Conservation (phyloP, 2,113 vertebrate species). For the Rattus norvegicus region DNA sequence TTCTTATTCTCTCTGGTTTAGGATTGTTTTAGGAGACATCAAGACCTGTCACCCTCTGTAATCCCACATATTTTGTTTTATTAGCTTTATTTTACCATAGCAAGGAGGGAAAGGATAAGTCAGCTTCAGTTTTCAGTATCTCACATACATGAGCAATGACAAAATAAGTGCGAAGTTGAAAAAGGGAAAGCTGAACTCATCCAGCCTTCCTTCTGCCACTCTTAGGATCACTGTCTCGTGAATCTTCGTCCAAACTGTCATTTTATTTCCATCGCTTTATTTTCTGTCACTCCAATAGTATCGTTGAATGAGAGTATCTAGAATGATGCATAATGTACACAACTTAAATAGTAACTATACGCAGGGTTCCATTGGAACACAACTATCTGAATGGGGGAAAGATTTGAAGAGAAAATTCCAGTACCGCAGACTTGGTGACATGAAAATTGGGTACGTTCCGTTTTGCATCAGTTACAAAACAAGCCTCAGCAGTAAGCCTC, state of each 20-base stretch:
- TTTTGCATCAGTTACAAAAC: conserved; percentile 70
- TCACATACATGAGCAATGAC: conserved; percentile 42
- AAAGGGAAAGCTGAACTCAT: conserved; percentile 42
- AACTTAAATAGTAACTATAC: conserved; percentile 42
- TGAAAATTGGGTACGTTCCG: conserved; percentile 71
- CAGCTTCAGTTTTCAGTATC: conserved; percentile 20
- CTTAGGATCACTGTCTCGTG: conserved; percentile 14
- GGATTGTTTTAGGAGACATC: background rate
- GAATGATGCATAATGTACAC: conserved; percentile 11
- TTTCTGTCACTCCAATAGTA: background rate
- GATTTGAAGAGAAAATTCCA: background rate
- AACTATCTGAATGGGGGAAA: background rate
- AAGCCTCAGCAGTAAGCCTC: conserved; percentile 76
- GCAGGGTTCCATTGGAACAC: conserved; percentile 2
- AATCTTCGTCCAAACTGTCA: conserved; percentile 36
- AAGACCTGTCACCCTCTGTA: background rate
- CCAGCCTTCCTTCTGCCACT: background rate
- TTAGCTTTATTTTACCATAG: background rate
- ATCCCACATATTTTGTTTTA: background rate
- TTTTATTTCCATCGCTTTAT: conserved; percentile 9
- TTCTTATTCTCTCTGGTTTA: conserved; percentile 8
- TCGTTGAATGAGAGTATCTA: background rate
- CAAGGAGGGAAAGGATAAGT: background rate
- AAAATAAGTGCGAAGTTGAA: background rate
- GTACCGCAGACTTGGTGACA: conserved; percentile 26